Evolutionary conservation across 2,797 vertebrate species (phyloP).

Genomic region (Sebastes iracundus): DNA sequence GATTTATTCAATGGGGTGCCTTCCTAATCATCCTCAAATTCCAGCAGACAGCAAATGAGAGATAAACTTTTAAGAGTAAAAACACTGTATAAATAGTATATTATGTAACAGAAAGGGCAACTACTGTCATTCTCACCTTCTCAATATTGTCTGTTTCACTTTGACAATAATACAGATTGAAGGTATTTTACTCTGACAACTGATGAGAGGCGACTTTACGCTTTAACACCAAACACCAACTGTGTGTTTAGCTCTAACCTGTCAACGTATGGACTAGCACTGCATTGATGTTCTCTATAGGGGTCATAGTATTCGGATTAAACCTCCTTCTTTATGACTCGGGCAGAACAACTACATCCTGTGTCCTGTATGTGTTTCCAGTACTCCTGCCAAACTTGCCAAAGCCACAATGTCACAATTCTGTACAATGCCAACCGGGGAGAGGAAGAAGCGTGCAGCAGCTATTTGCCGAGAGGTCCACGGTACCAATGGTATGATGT

Average conservation of each 20-base stretch:
- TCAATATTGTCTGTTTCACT: not conserved
- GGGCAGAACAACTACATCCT: conserved; percentile 42
- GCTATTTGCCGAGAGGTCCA: conserved; percentile 93
- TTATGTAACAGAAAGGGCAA: not conserved
- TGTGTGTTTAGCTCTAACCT: not conserved
- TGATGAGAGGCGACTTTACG: not conserved
- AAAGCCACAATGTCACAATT: conserved; percentile 88
- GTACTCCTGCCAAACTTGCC: conserved; percentile 65
- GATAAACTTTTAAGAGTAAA: not conserved
- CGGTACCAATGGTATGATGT: conserved; percentile 85
- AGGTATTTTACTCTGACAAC: not conserved
- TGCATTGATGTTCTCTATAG: not conserved
- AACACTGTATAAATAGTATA: not conserved
- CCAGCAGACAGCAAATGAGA: not conserved
- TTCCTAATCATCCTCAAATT: not conserved
- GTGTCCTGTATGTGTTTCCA: conserved; percentile 76
- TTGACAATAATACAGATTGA: not conserved
- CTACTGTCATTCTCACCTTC: not conserved
- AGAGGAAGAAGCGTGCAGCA: conserved; percentile 90
- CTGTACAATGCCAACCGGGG: conserved; percentile 86
- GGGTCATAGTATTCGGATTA: not conserved
- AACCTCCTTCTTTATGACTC: conserved; percentile 10
- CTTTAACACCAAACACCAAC: not conserved
- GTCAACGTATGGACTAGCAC: not conserved
- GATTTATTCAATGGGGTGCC: not conserved